Evolutionary conservation across 2,888 invertebrate species (phyloP).

Genomic region (Panopea generosa): DNA sequence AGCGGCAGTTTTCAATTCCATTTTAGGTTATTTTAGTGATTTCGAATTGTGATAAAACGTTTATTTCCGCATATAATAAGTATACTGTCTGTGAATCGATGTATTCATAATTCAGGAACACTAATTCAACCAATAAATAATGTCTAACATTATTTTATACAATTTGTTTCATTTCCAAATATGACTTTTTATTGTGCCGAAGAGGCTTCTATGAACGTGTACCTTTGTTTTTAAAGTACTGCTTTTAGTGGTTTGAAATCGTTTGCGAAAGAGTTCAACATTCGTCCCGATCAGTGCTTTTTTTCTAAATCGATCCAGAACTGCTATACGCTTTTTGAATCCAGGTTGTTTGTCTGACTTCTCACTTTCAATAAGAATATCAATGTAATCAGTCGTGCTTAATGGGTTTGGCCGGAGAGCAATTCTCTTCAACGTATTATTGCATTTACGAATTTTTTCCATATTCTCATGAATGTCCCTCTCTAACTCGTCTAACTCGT

Average conservation of each 20-base stretch:
- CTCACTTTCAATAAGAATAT: slow-evolving; percentile 53
- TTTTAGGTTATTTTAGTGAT: no score
- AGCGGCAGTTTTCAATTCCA: no score
- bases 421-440: slow-evolving; percentile 34
- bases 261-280: slow-evolving; percentile 18
- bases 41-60: no score
- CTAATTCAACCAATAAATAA: no score
- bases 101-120: no score
- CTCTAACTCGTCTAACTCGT: slow-evolving; percentile 28
- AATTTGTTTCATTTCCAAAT: no score
- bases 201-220: neutral
- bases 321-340: slow-evolving; percentile 23
- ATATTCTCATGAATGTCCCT: slow-evolving; percentile 24
- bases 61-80: no score
- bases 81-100: no score
- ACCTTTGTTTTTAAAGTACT: neutral
- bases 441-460: slow-evolving; percentile 34
- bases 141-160: no score
- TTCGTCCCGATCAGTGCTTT: slow-evolving; percentile 15
- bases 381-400: slow-evolving; percentile 50
- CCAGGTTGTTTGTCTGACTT: slow-evolving; percentile 39
- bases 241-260: neutral
- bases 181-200: no score
- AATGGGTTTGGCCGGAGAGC: slow-evolving; percentile 51
- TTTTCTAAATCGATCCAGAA: slow-evolving; percentile 17